Evolutionary conservation across 2,888 invertebrate species (phyloP).

Genomic region (Chrysomela aeneicollis): DNA sequence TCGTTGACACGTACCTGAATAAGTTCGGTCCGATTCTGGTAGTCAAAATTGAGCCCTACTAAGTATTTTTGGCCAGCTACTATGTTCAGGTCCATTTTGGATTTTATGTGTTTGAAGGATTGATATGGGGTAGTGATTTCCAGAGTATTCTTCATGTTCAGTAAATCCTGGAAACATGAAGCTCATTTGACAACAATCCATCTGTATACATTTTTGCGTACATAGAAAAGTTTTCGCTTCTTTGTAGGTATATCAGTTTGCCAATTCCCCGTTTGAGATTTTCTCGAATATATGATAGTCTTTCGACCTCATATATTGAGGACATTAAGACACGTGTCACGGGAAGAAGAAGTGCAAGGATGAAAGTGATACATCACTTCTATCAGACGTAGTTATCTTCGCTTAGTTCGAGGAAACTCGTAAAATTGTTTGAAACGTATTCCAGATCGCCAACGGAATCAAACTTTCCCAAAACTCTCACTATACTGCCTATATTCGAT

Average conservation of each 20-base stretch:
- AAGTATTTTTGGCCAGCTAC: conserved; percentile 61
- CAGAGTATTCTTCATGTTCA: conserved; percentile 66
- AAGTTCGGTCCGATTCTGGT: conserved; percentile 59
- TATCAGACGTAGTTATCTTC: conserved; percentile 36
- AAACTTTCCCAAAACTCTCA: conserved; percentile 26
- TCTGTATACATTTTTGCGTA: no score
- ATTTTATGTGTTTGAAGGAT: conserved; percentile 62
- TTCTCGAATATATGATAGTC: conserved; percentile 28
- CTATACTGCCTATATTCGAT: no score
- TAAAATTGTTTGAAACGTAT: conserved; percentile 33
- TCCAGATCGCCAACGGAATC: conserved; percentile 32
- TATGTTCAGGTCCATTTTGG: conserved; percentile 63
- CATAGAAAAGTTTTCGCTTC: no score
- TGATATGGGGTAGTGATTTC: conserved; percentile 66
- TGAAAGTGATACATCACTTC: conserved; percentile 37
- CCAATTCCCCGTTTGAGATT: conserved; percentile 25
- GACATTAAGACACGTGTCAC: conserved; percentile 33
- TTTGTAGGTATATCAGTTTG: conserved; percentile 27
- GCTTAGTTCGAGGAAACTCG: conserved; percentile 29
- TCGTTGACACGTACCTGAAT: conserved; percentile 56
- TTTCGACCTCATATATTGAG: conserved; percentile 28
- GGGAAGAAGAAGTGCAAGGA: conserved; percentile 35
- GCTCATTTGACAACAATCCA: no score
- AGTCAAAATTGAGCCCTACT: conserved; percentile 62
- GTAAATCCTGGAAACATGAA: conserved; percentile 56